Conservation (phyloP, 2,888 invertebrate species). For the Peribatodes rhomboidaria region DNA sequence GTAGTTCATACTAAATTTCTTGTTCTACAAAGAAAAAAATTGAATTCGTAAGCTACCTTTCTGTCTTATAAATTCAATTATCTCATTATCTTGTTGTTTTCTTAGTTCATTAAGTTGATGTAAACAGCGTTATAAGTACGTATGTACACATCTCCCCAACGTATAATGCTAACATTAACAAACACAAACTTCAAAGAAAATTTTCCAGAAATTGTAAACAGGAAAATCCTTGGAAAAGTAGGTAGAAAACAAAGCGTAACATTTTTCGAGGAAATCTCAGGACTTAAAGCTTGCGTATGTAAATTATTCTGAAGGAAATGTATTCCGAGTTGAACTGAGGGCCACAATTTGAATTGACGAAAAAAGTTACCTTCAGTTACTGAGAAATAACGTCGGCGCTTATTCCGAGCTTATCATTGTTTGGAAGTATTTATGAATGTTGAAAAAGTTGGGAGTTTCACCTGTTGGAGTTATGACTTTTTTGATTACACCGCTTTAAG, state of each 20-base stretch:
- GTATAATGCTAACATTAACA: constrained; percentile 5
- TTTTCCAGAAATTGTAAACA: constrained; percentile 10
- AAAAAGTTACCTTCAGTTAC: constrained; percentile 40
- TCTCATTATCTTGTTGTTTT: no score
- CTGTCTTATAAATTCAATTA: no score
- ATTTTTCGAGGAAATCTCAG: constrained; percentile 38
- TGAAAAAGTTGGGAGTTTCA: constrained; percentile 17
- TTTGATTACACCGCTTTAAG: constrained; percentile 24
- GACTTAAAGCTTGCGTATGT: constrained; percentile 48
- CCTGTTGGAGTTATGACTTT: constrained; percentile 20
- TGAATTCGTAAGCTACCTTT: no score
- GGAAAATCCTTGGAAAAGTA: constrained; percentile 17
- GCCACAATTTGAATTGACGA: constrained; percentile 51
- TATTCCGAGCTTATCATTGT: constrained; percentile 39
- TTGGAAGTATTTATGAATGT: constrained; percentile 36
- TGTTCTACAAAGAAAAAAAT: no score
- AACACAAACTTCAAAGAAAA: constrained; percentile 14
- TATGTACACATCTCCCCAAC: not conserved
- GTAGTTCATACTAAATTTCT: no score
- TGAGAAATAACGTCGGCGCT: constrained; percentile 28
- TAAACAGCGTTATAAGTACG: not conserved
- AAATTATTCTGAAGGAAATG: constrained; percentile 53
- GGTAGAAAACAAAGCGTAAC: constrained; percentile 38
- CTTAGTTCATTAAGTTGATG: not conserved
- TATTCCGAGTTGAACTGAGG: constrained; percentile 47